Evolutionary conservation across 2,113 vertebrate species (phyloP), one percentile per base, ranked within the genome.

Genomic region (Todiramphus saurophagus): DNA sequence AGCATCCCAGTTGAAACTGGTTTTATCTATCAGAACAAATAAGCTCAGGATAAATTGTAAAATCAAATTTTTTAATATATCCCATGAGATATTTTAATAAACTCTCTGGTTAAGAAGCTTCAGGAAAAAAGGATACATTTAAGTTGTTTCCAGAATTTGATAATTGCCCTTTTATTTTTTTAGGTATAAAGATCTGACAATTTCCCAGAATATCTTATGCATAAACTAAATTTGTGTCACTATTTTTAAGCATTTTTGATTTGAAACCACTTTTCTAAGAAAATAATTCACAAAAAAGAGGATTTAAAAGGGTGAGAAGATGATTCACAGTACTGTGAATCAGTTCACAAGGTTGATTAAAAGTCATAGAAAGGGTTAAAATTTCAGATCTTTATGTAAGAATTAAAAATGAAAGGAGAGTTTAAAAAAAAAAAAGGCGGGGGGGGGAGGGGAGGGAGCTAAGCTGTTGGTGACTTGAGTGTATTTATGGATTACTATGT

Each of bases 401-500:
- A 96, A 94, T 93, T 97, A 96, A 97, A 97, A 97, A 97, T 92
- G 87, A 96, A 94, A 87, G 91, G 68, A 81, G 93, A 92, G 92
- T 92, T 95, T n/a, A n/a, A n/a, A n/a, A 96, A 85, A 97, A 98
- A 96, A 87, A 97, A 98, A 96, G 75, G 75, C 96, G 93, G 95
- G 93, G 96, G 97, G 98, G 97, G 16, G 76, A 96, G 97, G 16
- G 73, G 96, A 91, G 93, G 85, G 98, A 98, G 97, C 98, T 98
- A 98, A 98, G 97, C 97, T 91, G 97, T 98, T 96, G 94, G 98
- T 98, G 98, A 98, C 97, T 98, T 98, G 96, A 97, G 97, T 98
- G 98, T 98, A 97, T 99, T 98, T 99, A 98, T 98, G 98, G 98
- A 98, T 99, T 98, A 97, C 98, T 96, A 89, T 89, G 96, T 88